Evolutionary conservation across 2,113 vertebrate genomes (phyloP).

Genomic region (Psilopsiagon aymara): DNA sequence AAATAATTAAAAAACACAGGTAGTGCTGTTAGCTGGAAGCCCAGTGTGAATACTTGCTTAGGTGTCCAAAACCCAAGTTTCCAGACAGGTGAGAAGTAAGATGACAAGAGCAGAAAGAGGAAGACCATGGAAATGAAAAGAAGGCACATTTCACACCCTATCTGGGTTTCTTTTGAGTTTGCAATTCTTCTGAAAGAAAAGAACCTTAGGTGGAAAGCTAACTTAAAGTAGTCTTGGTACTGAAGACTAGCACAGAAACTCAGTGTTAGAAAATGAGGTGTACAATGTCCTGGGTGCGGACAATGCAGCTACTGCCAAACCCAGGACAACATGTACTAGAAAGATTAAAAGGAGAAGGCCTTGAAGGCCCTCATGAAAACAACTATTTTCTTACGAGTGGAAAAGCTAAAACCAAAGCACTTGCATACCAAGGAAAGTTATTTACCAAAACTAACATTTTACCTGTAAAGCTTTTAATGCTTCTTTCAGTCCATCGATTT

Average conservation of each 20-base stretch:
- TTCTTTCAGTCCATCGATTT: slow-evolving; percentile 90
- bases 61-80: neutral
- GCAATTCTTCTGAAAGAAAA: neutral
- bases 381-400: neutral
- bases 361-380: neutral
- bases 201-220: neutral
- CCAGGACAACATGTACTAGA: neutral
- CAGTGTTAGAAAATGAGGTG: neutral
- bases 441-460: slow-evolving; percentile 31
- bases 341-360: neutral
- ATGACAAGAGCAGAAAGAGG: neutral
- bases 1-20: neutral
- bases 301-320: too few species aligned
- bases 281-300: neutral
- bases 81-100: neutral
- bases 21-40: neutral
- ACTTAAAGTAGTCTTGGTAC: neutral
- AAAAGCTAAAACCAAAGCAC: neutral
- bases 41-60: neutral
- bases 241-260: neutral
- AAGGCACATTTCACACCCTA: neutral
- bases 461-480: slow-evolving; percentile 91
- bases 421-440: neutral
- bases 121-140: neutral
- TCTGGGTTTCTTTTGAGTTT: neutral